A percentile compares a stretch with the other conserved stretches of the same genome.
These are phyloP conservation scores for Argyrosomus regius DNA, from an alignment of 2,797 vertebrate genomes.

Conservation along the genomic window DNA sequence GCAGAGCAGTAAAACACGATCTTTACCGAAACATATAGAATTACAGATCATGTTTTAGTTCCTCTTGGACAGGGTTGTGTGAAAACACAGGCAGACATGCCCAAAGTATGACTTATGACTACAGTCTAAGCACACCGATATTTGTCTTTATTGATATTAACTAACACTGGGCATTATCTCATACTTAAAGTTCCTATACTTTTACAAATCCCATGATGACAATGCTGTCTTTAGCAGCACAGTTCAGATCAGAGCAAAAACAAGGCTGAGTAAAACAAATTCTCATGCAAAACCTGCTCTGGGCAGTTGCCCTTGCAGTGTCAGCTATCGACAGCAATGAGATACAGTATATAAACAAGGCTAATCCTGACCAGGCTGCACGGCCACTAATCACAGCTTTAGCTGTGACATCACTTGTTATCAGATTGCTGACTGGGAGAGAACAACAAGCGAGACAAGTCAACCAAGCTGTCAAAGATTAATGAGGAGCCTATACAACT, in stretches of 20 bases:
- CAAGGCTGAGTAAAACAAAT: conserved; percentile 45
- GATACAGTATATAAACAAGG: conserved; percentile 72
- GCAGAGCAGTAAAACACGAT: background rate
- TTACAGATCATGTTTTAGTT: background rate
- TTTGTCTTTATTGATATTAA: background rate
- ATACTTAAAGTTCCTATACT: background rate
- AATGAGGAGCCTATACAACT: conserved; percentile 20
- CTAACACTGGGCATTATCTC: background rate
- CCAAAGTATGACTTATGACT: background rate
- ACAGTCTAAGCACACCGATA: background rate
- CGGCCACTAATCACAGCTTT: conserved; percentile 59
- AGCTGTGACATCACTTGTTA: conserved; percentile 74
- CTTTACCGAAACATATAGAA: background rate
- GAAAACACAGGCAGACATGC: background rate
- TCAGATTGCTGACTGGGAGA: conserved; percentile 51
- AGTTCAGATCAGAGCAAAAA: conserved; percentile 33
- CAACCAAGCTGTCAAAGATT: conserved; percentile 45
- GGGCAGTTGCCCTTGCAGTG: conserved; percentile 56
- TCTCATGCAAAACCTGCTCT: conserved; percentile 53
- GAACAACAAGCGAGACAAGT: conserved; percentile 34
- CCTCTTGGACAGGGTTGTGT: background rate
- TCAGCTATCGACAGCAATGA: conserved; percentile 73
- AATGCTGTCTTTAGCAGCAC: background rate
- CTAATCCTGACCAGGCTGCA: conserved; percentile 67
- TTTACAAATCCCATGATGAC: conserved; percentile 24